Evolutionary conservation across 2,113 vertebrate genomes (phyloP), one percentile per base, ranked within the genome.

Genomic region (Brachionichthys hirsutus): DNA sequence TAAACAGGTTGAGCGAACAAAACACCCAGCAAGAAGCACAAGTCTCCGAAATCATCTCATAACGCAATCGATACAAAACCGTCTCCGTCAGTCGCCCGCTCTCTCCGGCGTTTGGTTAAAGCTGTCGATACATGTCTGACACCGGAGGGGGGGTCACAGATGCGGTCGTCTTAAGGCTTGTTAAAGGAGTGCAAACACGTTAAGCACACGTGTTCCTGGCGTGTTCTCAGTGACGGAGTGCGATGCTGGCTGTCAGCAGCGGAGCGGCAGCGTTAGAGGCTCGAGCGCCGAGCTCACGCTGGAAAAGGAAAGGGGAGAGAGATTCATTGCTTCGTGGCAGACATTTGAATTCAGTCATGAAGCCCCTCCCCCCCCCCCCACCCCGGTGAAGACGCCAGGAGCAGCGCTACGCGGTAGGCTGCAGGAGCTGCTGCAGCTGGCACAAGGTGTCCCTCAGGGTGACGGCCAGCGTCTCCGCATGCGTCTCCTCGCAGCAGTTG

Each of bases 401-500:
- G 56, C 51, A 36, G 57, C 72, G 47, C 84, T 88, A 91, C 60
- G 75, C 71, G 1, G 76, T 35, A 20, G 89, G 88, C 74, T 90
- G 86, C 74, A 92, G 80, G 14, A 93, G 68, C 63, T 89, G 82
- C 61, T 91, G 90, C 5, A 93, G 83, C 34, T 91, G 85, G 54
- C 85, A 79, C 51, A 94, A 61, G 0, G 92, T 89, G 20, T 67
- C 77, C 40, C 88, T 84, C 56, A 94, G 65, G 9, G 84, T 88
- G 40, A 70, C 24, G 0, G 91, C 89, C 17, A 94, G 63, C 1
- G 73, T 89, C 52, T 90, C 87, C 0, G 93, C 92, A 2, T 94
- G 85, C 0, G 93, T 94, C 62, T 94, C 92, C 59, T 92, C 90
- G 20, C 93, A 94, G 82, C 93, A 94, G 83, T 94, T 93, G 83